These are phyloP conservation scores for Oryzias dopingdopingensis DNA, from an alignment of 2,797 vertebrate species.

Conservation along the genomic window DNA sequence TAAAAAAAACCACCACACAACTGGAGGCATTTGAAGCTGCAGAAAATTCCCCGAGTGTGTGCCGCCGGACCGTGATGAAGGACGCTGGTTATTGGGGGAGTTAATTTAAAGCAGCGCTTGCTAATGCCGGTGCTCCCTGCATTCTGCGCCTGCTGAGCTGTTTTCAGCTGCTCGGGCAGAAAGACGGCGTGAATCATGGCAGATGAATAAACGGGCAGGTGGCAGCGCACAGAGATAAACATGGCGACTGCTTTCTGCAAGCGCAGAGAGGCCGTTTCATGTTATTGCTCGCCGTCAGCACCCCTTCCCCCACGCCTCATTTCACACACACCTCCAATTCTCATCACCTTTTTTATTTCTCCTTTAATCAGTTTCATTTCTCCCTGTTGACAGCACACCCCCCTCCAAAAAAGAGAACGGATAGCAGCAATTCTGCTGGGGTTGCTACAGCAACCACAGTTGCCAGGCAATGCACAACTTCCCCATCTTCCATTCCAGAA, in stretches of 20 bases:
- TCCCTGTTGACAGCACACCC: constrained; percentile 55
- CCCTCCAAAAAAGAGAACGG: constrained; percentile 44
- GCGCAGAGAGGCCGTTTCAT: neutral
- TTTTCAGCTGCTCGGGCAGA: neutral
- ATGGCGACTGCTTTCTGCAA: neutral
- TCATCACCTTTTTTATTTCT: constrained; percentile 69
- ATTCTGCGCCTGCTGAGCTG: neutral
- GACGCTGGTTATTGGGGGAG: too few species aligned
- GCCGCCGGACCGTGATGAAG: too few species aligned
- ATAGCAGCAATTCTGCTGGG: constrained; percentile 62
- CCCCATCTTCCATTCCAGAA: constrained; percentile 84
- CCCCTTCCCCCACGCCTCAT: neutral
- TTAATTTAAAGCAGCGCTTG: too few species aligned
- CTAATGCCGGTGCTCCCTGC: too few species aligned
- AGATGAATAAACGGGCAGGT: constrained; percentile 1
- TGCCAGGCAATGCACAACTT: constrained; percentile 83
- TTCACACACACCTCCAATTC: constrained; percentile 18
- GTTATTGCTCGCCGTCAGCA: neutral
- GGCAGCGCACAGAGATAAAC: too few species aligned
- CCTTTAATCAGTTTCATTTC: constrained; percentile 80
- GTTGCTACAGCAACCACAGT: constrained; percentile 78
- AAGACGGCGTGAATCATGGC: neutral
- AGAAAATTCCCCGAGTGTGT: too few species aligned
- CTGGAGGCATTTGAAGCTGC: too few species aligned
- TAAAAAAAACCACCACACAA: too few species aligned